Base-by-base conservation (phyloP, 2,888 invertebrate species). In the Drosophila histrio region DNA sequence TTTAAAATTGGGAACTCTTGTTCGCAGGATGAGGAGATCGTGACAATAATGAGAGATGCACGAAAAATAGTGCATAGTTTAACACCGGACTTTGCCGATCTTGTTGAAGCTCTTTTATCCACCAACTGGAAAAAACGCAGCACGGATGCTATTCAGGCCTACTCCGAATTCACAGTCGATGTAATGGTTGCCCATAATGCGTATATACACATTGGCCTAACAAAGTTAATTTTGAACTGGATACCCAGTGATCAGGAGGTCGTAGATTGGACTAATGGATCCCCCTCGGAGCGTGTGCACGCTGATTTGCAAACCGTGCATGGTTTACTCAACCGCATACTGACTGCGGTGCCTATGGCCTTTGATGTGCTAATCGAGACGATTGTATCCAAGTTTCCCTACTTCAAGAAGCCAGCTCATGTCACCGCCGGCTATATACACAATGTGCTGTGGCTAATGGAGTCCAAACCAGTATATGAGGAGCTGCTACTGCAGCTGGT, bases 401-500 rank as follows among this genome's bases (percentile, higher is more conserved):
- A 96, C 90, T 94, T 94, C 89, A 95, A 94, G 83, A 94, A 94
- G 59, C 93, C 94, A 0, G 92, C 94, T 3, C 94, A 94, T 82
- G 90, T 93, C 1, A 95, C 96, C 72, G 95, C 95, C 84, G 94
- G 95, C 9, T 98, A 96, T 91, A 90, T 97, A 15, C 94, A 95
- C 87, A 97, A 97, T 91, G 91, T 97, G 39, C 93, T 98, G 53
- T 94, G 94, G 93, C 93, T 97, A 74, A 92, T 95, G 63, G 94
- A 94, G 39, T 97, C 97, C 89, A 94, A 96, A 75, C 96, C 97
- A 0, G 93, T 94, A 0, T 92, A 96, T 52, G 93, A 94, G 49
- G 93, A 94, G 75, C 94, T 95, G 72, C 93, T 98, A 26, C 92
- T 98, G 78, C 93, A 94, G 70, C 92, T 97, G 59, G 94, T 97